Percentiles rank a stretch among this genome's conserved stretches.
Evolutionary conservation across 2,888 invertebrate species (phyloP).

Genomic region (Orthosia cruda): DNA sequence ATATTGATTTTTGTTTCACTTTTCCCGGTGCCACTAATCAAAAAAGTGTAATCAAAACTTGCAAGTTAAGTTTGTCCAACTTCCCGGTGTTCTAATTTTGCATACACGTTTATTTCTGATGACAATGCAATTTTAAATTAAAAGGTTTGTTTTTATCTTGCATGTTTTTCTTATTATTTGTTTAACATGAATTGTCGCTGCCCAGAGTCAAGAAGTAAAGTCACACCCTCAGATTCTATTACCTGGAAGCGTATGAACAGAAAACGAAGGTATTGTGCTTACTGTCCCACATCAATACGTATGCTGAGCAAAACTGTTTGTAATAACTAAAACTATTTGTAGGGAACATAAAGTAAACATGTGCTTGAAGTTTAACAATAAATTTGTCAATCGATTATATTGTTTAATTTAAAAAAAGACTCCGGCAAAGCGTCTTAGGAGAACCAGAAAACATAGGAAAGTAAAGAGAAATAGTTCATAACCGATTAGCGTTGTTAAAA

Average conservation of each 20-base stretch:
- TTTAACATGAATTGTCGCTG: background rate
- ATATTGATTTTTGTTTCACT: no score
- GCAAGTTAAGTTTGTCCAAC: no score
- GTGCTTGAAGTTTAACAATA: background rate
- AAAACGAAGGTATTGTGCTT: background rate
- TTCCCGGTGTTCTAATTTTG: no score
- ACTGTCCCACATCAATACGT: background rate
- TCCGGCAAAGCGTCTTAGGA: background rate
- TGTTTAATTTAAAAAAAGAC: background rate
- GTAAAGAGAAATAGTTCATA: background rate
- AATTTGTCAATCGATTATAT: background rate
- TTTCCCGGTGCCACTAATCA: no score
- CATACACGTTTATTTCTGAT: no score
- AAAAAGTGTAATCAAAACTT: no score
- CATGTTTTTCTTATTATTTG: no score
- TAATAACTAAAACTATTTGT: conserved; percentile 2
- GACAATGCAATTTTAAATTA: background rate
- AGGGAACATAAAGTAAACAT: conserved; percentile 4
- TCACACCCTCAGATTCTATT: background rate
- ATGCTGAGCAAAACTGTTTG: background rate
- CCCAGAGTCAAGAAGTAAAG: background rate
- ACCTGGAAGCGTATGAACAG: background rate
- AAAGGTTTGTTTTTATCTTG: background rate
- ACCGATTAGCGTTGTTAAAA: no score
- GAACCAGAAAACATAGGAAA: background rate